Percentiles rank a stretch among this genome's conserved stretches.
Evolutionary conservation across 1,140 invertebrate genomes (phyloP).

Genomic region (Pomacea maculata): DNA sequence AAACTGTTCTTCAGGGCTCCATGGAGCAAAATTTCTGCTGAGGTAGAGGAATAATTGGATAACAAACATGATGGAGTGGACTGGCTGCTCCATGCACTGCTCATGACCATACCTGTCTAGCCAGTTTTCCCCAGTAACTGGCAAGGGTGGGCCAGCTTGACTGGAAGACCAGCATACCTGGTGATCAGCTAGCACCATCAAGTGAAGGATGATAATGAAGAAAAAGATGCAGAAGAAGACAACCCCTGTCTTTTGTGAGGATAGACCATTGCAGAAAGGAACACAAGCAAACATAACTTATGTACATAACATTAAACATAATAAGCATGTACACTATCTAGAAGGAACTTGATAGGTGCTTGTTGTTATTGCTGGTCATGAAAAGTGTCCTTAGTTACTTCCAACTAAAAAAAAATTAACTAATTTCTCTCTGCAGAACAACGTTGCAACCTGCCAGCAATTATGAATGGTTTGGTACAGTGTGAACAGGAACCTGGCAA

Average conservation of each 20-base stretch:
- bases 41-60: background rate
- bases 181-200: too few relatives aligned
- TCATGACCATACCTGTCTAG: background rate
- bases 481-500: slow-evolving; percentile 27
- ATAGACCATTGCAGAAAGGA: too few relatives aligned
- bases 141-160: background rate
- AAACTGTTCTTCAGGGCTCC: too few relatives aligned
- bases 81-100: background rate
- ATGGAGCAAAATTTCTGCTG: background rate
- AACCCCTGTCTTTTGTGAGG: too few relatives aligned
- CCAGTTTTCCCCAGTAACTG: background rate
- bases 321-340: too few relatives aligned
- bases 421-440: slow-evolving; percentile 35
- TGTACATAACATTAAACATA: too few relatives aligned
- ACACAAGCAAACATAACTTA: too few relatives aligned
- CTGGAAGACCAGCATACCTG: too few relatives aligned
- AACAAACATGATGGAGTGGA: background rate
- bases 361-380: too few relatives aligned
- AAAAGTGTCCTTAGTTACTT: background rate
- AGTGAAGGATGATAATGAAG: too few relatives aligned
- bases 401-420: background rate
- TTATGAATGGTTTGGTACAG: slow-evolving; percentile 43
- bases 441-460: slow-evolving; percentile 41
- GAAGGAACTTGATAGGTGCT: too few relatives aligned
- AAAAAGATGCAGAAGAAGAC: too few relatives aligned